Base-by-base conservation (phyloP, 2,797 vertebrate species). In the Leptatherina wallacei region DNA sequence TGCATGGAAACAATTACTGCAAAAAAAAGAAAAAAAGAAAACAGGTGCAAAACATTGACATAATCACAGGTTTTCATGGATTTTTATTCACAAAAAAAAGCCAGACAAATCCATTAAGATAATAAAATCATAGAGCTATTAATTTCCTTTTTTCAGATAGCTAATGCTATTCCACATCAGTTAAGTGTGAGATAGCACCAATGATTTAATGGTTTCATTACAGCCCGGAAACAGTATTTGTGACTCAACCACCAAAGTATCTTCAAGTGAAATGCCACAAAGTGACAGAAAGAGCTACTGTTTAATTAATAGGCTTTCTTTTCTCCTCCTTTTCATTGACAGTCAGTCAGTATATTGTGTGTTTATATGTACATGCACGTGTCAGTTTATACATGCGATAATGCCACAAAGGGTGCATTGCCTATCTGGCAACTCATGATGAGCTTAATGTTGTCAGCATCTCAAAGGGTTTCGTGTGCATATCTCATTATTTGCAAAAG, bases 351-450 rank as follows among this genome's bases (percentile, higher is more conserved):
- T 69, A 14, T 29, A 16, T 18, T 57, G 56, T 11, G 32, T 42
- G 40, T 38, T 16, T 64, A 55, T 30, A 30, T 29, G 33, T 4
- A 33, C 35, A 24, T 64, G 38, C 36, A 54, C 20, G 33, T 54
- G 44, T 56, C 44, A 63, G 64, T 74, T 76, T 55, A 51, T 32
- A 71, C 62, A 24, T 81, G 36, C 62, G 69, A 74, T 78, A 29
- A 14, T 61, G 52, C 20, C 81, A 83, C 80, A 70, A 59, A 88
- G 54, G 44, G 44, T 67, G 0, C 6, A 75, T 81, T 80, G 80
- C 87, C 82, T 90, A 83, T 91, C 83, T 85, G 86, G 79, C 81
- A 91, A 90, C 92, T 90, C 91, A 86, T 81, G 42, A 78, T 30
- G 76, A 85, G 88, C 89, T 90, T 90, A 92, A 83, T 79, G 81